Percentiles rank a stretch among this genome's conserved stretches.
Conservation (phyloP, 1,140 invertebrate species). For the Leguminivora glycinivorella region DNA sequence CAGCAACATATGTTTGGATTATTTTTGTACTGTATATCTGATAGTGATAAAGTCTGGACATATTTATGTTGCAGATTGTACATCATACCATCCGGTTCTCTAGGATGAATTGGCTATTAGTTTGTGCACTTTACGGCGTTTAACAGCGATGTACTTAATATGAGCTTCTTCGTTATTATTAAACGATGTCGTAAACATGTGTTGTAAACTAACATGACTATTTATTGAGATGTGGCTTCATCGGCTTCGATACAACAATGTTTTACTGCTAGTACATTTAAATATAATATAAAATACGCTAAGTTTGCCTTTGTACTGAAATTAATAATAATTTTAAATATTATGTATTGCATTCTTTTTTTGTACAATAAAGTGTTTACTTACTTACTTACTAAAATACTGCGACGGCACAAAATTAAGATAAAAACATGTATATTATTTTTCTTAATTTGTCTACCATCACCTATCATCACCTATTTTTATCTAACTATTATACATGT, state of each 20-base stretch:
- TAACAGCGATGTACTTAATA: background rate
- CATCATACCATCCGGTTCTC: background rate
- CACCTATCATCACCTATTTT: no score
- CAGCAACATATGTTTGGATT: background rate
- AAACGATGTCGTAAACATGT: conserved; percentile 1
- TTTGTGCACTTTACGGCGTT: background rate
- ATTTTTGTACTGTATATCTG: background rate
- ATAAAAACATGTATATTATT: no score
- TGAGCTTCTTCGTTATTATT: background rate
- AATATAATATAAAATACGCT: no score
- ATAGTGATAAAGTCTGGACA: background rate
- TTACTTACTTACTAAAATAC: no score
- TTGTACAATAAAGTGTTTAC: no score
- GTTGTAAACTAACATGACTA: background rate
- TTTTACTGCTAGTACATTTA: background rate
- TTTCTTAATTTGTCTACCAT: no score
- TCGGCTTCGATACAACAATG: background rate
- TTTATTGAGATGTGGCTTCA: background rate
- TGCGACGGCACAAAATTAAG: no score
- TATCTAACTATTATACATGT: no score
- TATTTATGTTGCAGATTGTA: background rate
- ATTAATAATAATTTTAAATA: no score
- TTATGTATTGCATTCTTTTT: no score
- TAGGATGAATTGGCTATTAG: background rate
- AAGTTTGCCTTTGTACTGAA: no score